Percentiles rank a stretch among this genome's conserved stretches.
phyloP scores from a whole-genome alignment of 2,888 invertebrate genomes.

The Synanthedon myopaeformis region DNA sequence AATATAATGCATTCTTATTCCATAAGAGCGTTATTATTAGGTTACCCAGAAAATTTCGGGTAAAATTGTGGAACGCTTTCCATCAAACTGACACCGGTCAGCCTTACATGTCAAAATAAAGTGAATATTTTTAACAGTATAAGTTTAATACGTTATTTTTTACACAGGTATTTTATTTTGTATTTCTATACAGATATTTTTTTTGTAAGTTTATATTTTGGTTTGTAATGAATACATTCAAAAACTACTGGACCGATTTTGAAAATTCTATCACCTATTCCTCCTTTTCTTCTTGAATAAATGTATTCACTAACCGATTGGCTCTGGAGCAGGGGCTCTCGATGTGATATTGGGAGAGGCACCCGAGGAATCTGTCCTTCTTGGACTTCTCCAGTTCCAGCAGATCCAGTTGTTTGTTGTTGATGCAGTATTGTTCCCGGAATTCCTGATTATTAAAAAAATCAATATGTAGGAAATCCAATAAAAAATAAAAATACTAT shows the following conservation, averaged over 20 bases:
- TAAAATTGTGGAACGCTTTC: not conserved
- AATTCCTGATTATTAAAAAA: conserved; percentile 73
- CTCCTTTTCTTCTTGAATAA: not conserved
- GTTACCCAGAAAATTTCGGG: not conserved
- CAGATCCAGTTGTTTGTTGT: conserved; percentile 87
- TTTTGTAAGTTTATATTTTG: too few species aligned
- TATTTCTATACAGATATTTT: too few species aligned
- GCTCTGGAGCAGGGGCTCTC: conserved; percentile 78
- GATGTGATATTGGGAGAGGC: conserved; percentile 79
- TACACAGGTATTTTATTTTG: too few species aligned
- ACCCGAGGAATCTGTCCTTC: conserved; percentile 84
- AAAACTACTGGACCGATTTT: too few species aligned
- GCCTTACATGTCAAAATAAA: not conserved
- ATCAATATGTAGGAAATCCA: too few species aligned
- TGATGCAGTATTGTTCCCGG: conserved; percentile 94
- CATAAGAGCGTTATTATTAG: not conserved
- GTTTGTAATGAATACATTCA: too few species aligned
- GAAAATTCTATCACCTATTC: too few species aligned
- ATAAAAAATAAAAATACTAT: too few species aligned
- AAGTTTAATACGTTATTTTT: too few species aligned
- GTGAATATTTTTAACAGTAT: not conserved
- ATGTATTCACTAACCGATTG: conserved; percentile 46
- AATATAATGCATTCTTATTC: not conserved
- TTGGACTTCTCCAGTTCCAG: conserved; percentile 75
- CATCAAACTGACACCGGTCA: not conserved